Evolutionary conservation across 2,113 vertebrate genomes (phyloP), one percentile per base, ranked within the genome.

Genomic region (Telmatochromis bifrenatus): DNA sequence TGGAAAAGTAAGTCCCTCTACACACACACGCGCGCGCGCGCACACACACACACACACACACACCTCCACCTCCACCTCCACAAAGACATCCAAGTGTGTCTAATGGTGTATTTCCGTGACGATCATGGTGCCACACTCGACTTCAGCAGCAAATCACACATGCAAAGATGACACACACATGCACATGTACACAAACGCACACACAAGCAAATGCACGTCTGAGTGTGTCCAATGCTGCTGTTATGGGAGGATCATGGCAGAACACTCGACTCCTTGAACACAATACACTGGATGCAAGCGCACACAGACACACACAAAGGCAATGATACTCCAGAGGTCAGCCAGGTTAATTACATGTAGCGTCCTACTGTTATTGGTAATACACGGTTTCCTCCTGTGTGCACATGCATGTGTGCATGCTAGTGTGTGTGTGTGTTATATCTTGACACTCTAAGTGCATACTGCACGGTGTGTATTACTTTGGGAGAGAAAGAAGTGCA

Each of bases 301-400:
- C 73, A 70, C 58, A 81, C 79, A 70, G 49, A 49, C 62, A 79
- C 65, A 81, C 81, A 82, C 45, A 89, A 3, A 85, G 15, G 31
- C 83, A 65, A 11, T 68, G 83, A 91, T 60, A 79, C 87, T 45
- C 53, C 81, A 84, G 87, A 77, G 70, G 91, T 91, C 75, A 86
- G 62, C 3, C 68, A 94, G 93, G 97, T 97, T 98, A 98, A 98
- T 98, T 97, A 97, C 97, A 97, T 97, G 96, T 97, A 96, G 97
- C 97, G 97, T 97, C 96, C 96, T 94, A 95, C 96, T 96, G 87
- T 82, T 88, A 88, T 49, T 58, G 58, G 70, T 47, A 49, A 87
- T 45, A 89, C 82, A 77, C 28, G 19, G 10, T 79, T 77, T 77
- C 70, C 23, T 26, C 70, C 42, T 49, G 15, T 47, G 68, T 47